Base-by-base conservation (phyloP, 2,888 invertebrate genomes). In the Erebia palarica region DNA sequence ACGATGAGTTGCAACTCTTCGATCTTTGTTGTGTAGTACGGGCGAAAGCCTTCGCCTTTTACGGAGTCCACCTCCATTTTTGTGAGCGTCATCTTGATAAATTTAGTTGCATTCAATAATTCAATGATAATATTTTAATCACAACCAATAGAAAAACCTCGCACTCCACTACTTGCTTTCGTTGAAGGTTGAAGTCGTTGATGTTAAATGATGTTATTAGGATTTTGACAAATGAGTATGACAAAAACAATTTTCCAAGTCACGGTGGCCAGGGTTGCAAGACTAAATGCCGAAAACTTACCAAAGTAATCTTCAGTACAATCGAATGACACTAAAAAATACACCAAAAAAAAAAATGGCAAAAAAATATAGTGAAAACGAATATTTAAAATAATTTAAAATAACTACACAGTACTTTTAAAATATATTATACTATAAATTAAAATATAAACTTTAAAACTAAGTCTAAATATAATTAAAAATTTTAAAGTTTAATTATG, bases 1-100 rank as follows among this genome's bases (percentile, higher is more conserved):
- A 99, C 98, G 79, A 98, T 95, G 69, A 99, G 94, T 89, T 99
- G 98, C 27, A 99, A 94, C 89, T 99, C 99, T 90, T 99, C 99
- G 75, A 99, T 99, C 94, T 99, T 99, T 65, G 98, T 98, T 79
- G 98, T 97, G 86, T 99, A 99, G 91, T 99, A 99, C 0, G 98
- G 97, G 75, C 98, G 96, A 84, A 99, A 97, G 1, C 98, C 98
- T 85, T 98, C 98, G 9, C 97, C 97, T 84, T 96, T 96, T 63
- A 85, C 90, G 75, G 90, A 94, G 87, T 96, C 96, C 73, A 96
- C 94, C 76, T 96, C 96, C 96, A 96, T 96, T 95, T 89, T 91
- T 27, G 87, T 88, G 65, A 92, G 77, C 79, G 92, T 93, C 92
- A 93, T 93, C 73, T 79, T 88, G 76, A 3, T 68, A 71, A 55